Base-by-base conservation (phyloP, 2,113 vertebrate species). In the Pyrgilauda ruficollis region DNA sequence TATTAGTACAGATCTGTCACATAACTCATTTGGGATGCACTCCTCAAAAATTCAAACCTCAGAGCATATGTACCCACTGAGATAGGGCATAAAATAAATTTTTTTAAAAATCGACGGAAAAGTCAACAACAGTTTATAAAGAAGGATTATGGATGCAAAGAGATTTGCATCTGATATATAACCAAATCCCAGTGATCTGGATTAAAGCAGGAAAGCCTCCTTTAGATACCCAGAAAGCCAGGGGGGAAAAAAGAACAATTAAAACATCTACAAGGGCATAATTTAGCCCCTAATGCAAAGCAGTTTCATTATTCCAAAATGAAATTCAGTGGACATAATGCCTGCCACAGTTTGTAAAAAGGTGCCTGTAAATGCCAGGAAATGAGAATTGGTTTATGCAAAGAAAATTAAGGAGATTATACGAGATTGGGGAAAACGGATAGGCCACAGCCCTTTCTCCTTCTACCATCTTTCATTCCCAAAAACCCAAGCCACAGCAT, bases 111-210 rank as follows among this genome's bases (percentile, higher is more conserved):
- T 5, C 6, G 2, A 41, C 27, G 61, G 47, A 62, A 88, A 89
- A 91, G 47, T 90, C 90, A 93, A 91, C 87, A 80, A 88, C 59
- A 78, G 64, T 95, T 95, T 78, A 93, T 84, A 90, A 76, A 74
- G 93, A 83, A 69, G 90, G 91, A 96, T 97, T 96, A 95, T 27
- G 55, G 76, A 93, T 77, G 76, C 93, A 89, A 59, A 94, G 83
- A 94, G 93, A 93, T 95, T 96, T 91, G 79, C 56, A 90, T 88
- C 80, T 64, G 85, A 95, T 96, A 91, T 70, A 96, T 90, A 96
- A 83, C 82, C 46, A 97, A 94, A 94, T 93, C 90, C 84, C 72
- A 91, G 74, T 80, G 81, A 97, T 93, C 87, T 96, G 82, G 93
- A 94, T 95, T 96, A 96, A 80, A 88, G 82, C 67, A 63, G 78